These are phyloP conservation scores for Erannis defoliaria DNA, from an alignment of 2,888 invertebrate species.

Conservation along the genomic window DNA sequence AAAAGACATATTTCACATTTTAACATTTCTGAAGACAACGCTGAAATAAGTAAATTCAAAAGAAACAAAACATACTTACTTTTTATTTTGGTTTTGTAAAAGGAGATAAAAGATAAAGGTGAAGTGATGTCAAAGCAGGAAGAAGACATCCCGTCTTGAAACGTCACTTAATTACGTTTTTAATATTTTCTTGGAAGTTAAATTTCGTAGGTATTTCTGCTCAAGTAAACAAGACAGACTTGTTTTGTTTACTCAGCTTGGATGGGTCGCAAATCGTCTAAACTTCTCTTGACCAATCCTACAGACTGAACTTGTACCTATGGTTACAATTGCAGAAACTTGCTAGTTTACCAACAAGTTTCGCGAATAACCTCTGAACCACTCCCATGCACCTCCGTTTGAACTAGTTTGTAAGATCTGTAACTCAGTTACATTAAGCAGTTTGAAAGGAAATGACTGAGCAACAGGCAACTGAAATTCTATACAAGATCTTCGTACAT, in stretches of 20 bases:
- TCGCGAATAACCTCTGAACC: slow-evolving; percentile 12
- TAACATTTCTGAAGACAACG: slow-evolving; percentile 1
- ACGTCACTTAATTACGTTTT: slow-evolving; percentile 18
- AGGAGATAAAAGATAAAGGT: slow-evolving; percentile 8
- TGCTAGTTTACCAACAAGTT: slow-evolving; percentile 27
- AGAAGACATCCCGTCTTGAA: slow-evolving; percentile 7
- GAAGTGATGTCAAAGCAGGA: slow-evolving; percentile 17
- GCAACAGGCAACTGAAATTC: slow-evolving; percentile 25
- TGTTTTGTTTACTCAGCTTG: not conserved
- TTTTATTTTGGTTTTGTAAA: not conserved
- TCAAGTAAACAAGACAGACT: too few relatives aligned
- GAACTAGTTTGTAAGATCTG: slow-evolving; percentile 28
- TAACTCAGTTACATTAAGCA: slow-evolving; percentile 26
- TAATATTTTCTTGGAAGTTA: slow-evolving; percentile 20
- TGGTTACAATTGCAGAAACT: slow-evolving; percentile 19
- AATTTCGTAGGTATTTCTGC: not conserved
- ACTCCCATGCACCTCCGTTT: slow-evolving; percentile 27
- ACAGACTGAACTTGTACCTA: slow-evolving; percentile 2
- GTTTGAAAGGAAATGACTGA: slow-evolving; percentile 30
- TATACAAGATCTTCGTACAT: not conserved
- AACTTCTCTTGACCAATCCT: slow-evolving; percentile 16
- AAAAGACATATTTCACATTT: not conserved
- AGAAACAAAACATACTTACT: slow-evolving; percentile 10
- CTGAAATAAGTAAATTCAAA: slow-evolving; percentile 6
- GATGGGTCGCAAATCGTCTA: slow-evolving; percentile 12